Evolutionary conservation across 2,888 invertebrate genomes (phyloP).

Genomic region (Agrotis exclamationis): DNA sequence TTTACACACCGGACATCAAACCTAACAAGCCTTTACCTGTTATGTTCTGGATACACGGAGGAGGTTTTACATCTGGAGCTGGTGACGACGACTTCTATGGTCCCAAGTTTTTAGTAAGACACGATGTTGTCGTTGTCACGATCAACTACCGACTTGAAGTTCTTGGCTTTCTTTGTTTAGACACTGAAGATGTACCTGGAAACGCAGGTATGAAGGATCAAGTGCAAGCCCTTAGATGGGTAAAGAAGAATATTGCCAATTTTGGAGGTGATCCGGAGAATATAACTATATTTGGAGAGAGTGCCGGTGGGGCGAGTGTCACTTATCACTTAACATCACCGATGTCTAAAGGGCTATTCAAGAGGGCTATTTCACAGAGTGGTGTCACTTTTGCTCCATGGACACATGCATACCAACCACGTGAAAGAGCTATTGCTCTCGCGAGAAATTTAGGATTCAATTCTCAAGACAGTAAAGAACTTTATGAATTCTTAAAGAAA

Average conservation of each 20-base stretch:
- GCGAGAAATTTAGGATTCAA: constrained; percentile 70
- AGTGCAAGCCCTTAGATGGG: background rate
- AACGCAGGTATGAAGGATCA: background rate
- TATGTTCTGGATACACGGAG: constrained; percentile 5
- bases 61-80: background rate
- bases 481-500: constrained; percentile 68
- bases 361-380: constrained; percentile 92
- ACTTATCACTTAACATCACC: background rate
- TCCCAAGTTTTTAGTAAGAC: constrained; percentile 60
- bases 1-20: background rate
- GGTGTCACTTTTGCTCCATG: constrained; percentile 90
- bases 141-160: constrained; percentile 74
- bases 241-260: background rate
- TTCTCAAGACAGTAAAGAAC: constrained; percentile 67
- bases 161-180: constrained; percentile 76
- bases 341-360: constrained; percentile 20
- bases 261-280: background rate
- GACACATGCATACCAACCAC: constrained; percentile 86
- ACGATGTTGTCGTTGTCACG: constrained; percentile 75
- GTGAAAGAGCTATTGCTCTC: constrained; percentile 79
- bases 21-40: background rate
- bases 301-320: background rate
- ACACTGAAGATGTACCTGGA: constrained; percentile 55
- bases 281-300: background rate
- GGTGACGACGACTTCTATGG: background rate